Evolutionary conservation across 2,888 invertebrate species (phyloP).

Genomic region (Hipparchia sbordonii): DNA sequence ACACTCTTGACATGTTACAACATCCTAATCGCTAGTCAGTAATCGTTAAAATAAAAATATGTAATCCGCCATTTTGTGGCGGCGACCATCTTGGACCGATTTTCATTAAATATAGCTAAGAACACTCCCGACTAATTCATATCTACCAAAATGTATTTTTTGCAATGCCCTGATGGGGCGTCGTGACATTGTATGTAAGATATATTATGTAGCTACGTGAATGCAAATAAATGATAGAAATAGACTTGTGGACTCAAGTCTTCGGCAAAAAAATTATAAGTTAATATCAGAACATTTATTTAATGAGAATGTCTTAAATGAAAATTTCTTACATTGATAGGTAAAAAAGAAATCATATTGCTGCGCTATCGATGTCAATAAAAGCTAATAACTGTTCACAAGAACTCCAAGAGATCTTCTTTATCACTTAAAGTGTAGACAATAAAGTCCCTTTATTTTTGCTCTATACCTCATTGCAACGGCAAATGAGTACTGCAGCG

Average conservation of each 20-base stretch:
- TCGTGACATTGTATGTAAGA: no score
- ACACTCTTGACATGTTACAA: no score
- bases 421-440: conserved; percentile 4
- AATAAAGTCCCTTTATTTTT: conserved; percentile 16
- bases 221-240: no score
- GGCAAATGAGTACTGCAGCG: conserved; percentile 31
- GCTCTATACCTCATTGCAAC: conserved; percentile 12
- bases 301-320: background rate
- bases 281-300: background rate
- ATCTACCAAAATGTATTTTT: no score
- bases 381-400: background rate
- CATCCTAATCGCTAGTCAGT: no score
- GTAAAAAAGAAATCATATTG: background rate
- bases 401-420: background rate
- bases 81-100: no score
- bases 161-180: no score
- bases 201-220: no score
- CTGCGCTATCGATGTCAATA: background rate
- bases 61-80: no score
- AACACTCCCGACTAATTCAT: no score
- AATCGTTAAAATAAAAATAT: no score
- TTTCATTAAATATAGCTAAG: no score
- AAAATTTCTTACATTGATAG: background rate
- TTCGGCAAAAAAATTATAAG: background rate
- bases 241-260: background rate